Evolutionary conservation across 2,888 invertebrate genomes (phyloP), one percentile per base, ranked within the genome.

Genomic region (Diarsia rubi): DNA sequence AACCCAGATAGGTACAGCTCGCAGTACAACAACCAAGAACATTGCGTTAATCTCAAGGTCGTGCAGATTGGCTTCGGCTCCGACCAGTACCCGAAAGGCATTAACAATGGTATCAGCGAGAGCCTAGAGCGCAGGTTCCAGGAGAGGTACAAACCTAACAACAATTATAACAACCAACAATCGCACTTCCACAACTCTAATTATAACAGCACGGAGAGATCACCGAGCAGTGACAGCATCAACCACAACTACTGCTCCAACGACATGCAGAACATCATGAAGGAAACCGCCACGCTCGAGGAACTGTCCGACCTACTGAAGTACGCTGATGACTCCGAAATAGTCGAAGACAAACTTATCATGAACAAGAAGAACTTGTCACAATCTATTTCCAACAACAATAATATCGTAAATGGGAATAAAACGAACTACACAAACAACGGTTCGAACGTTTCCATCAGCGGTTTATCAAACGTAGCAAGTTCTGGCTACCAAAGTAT

Each of bases 401-500:
- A 95, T 77, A 95, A 94, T 71, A 93, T 95, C 27, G 92, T 95
- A 3, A 96, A 96, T 73, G 95, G 95, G 57, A 96, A 96, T 78
- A 96, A 96, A 89, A 90, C 91, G 1, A 94, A 93, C 78, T 96
- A 95, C 82, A 94, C 94, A 14, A 98, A 97, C 73, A 98, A 98
- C 91, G 98, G 98, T 69, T 98, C 98, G 62, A 98, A 98, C 90
- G 98, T 98, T 68, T 98, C 98, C 1, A 98, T 98, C 82, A 98
- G 98, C 78, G 98, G 98, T 85, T 92, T 98, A 67, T 98, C 98
- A 37, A 98, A 98, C 81, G 98, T 98, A 14, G 98, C 98, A 52
- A 98, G 98, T 88, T 98, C 98, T 0, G 98, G 98, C 11, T 98
- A 98, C 94, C 98, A 98, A 94, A 98, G 98, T 89, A 98, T 98